phyloP scores from a whole-genome alignment of 2,888 invertebrate genomes.

The Erebia epiphron region DNA sequence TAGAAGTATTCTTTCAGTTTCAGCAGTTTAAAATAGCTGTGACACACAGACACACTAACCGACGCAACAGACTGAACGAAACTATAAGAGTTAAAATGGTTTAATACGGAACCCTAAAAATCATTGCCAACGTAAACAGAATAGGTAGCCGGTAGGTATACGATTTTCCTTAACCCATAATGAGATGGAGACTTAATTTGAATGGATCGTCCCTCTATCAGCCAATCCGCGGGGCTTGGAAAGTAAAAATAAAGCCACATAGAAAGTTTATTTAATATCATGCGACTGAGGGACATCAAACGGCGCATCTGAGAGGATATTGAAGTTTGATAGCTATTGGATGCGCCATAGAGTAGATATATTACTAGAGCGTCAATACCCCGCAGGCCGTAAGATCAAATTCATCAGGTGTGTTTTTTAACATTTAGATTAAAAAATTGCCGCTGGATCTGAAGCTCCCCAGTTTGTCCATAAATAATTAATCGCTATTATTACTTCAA shows the following conservation, averaged over 20 bases:
- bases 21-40: too few species aligned
- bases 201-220: constrained; percentile 40
- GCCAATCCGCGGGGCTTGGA: constrained; percentile 30
- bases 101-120: background rate
- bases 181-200: constrained; percentile 45
- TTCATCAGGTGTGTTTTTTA: too few species aligned
- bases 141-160: background rate
- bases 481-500: too few species aligned
- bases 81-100: too few species aligned
- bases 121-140: constrained; percentile 17
- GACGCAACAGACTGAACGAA: too few species aligned
- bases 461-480: too few species aligned
- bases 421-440: too few species aligned
- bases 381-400: too few species aligned
- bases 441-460: too few species aligned
- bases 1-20: too few species aligned
- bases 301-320: constrained; percentile 49
- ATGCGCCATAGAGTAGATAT: constrained; percentile 9
- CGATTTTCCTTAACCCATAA: constrained; percentile 36
- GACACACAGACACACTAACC: too few species aligned
- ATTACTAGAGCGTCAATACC: background rate
- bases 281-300: constrained; percentile 51
- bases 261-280: constrained; percentile 54
- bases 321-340: constrained; percentile 48
- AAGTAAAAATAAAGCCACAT: constrained; percentile 31